Conservation (phyloP, 2,888 invertebrate genomes). For the Seira sanloemensis region DNA sequence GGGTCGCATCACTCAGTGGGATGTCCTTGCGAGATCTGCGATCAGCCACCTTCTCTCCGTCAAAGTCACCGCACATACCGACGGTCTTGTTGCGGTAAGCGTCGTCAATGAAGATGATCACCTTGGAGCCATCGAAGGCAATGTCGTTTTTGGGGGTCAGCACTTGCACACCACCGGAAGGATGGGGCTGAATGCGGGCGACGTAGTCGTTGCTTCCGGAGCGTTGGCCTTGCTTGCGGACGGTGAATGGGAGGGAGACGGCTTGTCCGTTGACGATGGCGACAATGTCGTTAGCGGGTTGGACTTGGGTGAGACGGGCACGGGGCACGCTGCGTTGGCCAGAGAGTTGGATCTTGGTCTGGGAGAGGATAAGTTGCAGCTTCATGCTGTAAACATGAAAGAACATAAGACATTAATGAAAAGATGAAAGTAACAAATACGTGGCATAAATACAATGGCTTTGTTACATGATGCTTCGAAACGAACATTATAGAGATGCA, state of each 20-base stretch:
- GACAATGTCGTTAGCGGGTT: slow-evolving; percentile 41
- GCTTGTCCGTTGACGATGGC: slow-evolving; percentile 69
- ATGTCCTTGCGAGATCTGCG: slow-evolving; percentile 70
- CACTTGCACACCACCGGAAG: slow-evolving; percentile 72
- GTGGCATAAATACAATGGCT: too few species aligned
- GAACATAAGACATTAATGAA: too few species aligned
- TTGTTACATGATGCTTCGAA: too few species aligned
- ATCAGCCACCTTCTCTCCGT: slow-evolving; percentile 71
- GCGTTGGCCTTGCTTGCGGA: slow-evolving; percentile 50
- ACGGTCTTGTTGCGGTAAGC: slow-evolving; percentile 70
- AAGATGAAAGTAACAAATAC: too few species aligned
- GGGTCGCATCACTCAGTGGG: slow-evolving; percentile 68
- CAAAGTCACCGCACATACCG: slow-evolving; percentile 73
- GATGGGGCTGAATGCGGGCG: slow-evolving; percentile 66
- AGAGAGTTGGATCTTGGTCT: slow-evolving; percentile 66
- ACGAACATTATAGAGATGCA: too few species aligned
- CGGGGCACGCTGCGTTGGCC: slow-evolving; percentile 28
- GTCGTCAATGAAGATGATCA: slow-evolving; percentile 67
- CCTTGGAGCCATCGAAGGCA: slow-evolving; percentile 67
- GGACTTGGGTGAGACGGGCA: slow-evolving; percentile 24
- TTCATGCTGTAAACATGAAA: too few species aligned
- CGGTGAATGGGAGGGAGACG: slow-evolving; percentile 64
- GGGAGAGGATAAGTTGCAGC: slow-evolving; percentile 63
- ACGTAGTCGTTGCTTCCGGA: slow-evolving; percentile 62
- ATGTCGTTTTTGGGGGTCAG: slow-evolving; percentile 67